phyloP scores from a whole-genome alignment of 2,888 invertebrate species.

The Andrena praecox region DNA sequence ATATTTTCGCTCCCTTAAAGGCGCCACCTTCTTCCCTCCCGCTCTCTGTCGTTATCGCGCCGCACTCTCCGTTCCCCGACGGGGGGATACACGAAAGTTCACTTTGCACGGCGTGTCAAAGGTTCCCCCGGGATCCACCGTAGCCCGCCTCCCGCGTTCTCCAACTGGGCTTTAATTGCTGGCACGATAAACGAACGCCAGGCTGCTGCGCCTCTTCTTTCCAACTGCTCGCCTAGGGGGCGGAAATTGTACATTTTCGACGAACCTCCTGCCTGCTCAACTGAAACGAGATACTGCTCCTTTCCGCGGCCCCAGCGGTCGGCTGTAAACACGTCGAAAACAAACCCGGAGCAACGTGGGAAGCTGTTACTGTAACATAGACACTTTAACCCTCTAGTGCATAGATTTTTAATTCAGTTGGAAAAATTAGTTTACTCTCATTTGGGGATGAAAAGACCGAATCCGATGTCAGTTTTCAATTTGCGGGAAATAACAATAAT shows the following conservation, averaged over 20 bases:
- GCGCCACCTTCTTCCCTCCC: conserved; percentile 41
- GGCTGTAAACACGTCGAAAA: not conserved
- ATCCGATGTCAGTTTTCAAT: too few relatives aligned
- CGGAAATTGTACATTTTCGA: conserved; percentile 40
- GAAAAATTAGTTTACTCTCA: too few relatives aligned
- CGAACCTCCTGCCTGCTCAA: not conserved
- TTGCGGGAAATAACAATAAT: too few relatives aligned
- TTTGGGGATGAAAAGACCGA: too few relatives aligned
- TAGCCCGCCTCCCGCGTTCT: conserved; percentile 43
- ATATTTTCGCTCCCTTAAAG: conserved; percentile 65
- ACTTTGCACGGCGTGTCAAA: conserved; percentile 80
- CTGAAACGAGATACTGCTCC: conserved; percentile 8
- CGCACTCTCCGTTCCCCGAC: conserved; percentile 53
- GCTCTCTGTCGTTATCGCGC: conserved; percentile 58
- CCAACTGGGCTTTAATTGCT: conserved; percentile 73
- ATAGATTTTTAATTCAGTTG: too few relatives aligned
- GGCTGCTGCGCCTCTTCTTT: conserved; percentile 23
- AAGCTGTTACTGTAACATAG: too few relatives aligned
- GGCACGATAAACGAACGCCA: conserved; percentile 70
- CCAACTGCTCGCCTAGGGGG: conserved; percentile 9
- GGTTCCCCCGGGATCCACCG: conserved; percentile 63
- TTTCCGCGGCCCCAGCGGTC: not conserved
- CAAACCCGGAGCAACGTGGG: not conserved
- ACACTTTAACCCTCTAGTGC: too few relatives aligned
- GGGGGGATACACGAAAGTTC: conserved; percentile 80